Evolutionary conservation across 2,113 vertebrate genomes (phyloP), one percentile per base, ranked within the genome.

Genomic region (Eidolon helvum): DNA sequence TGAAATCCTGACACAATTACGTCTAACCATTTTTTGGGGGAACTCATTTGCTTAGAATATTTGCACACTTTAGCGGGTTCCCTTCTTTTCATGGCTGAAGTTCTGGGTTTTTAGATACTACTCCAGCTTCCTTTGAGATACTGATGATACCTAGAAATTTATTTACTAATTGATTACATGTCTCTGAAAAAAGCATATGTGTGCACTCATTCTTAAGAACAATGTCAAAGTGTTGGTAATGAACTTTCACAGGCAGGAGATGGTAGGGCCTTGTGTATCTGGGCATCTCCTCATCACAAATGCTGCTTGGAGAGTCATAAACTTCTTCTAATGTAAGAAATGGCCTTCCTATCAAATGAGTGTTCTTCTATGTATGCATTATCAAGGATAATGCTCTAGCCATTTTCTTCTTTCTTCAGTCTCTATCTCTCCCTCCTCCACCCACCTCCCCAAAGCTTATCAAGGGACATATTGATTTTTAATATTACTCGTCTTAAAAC

Each of bases 1-100:
- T 97, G 98, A 98, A 98, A 98, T 98, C 87, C 93, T 7, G 5
- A 97, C 75, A 95, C 55, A 96, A 97, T 96, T 98, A 87, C 75
- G 71, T 83, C 91, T 8, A 65, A 92, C 9, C 9, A 94, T 92
- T 97, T 97, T 96, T 96, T 97, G 92, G 45, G 40, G 84, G 26
- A 96, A 33, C 0, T 1, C 22, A 61, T 82, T 80, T 93, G 80
- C 68, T 86, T 82, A 53, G 95, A 98, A 97, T 90, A 75, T 30
- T 59, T 90, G 43, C 53, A 71, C 33, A 22, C 6, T 87, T 96
- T 69, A 93, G 77, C 53, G 92, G 61, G n/a, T 83, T 75, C 66
- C 38, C 15, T 72, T 80, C 82, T 90, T 85, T 74, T 68, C 43
- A 43, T 63, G 55, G 30, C 87, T 94, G 84, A 94, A 96, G 38